Percentiles rank a stretch among this genome's conserved stretches.
Conservation (phyloP, 2,113 vertebrate genomes). For the Lathamus discolor region DNA sequence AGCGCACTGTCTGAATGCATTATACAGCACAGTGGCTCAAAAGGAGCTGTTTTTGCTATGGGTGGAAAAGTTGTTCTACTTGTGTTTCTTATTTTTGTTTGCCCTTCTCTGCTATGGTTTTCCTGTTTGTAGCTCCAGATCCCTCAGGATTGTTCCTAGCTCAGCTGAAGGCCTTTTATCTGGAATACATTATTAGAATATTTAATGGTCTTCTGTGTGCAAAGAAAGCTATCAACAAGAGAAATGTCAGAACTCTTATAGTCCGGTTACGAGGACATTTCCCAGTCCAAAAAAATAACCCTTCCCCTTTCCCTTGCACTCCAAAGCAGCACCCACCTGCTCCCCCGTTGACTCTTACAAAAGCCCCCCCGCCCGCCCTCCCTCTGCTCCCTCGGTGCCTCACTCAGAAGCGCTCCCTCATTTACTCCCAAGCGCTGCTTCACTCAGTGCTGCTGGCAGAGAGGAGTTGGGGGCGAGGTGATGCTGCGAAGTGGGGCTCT, state of each 20-base stretch:
- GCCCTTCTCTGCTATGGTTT: background rate
- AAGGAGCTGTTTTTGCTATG: background rate
- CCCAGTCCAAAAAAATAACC: background rate
- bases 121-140: background rate
- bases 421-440: background rate
- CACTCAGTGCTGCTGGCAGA: rapidly evolving
- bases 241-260: background rate
- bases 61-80: background rate
- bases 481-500: rapidly evolving
- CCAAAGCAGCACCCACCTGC: background rate
- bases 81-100: background rate
- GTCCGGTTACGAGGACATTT: background rate
- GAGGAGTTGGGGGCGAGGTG: rapidly evolving
- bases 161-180: background rate
- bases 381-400: background rate
- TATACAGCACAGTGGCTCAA: background rate
- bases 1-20: background rate
- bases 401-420: background rate
- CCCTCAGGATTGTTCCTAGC: background rate
- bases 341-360: background rate
- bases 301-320: background rate
- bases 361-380: background rate
- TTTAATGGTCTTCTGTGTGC: background rate
- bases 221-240: background rate
- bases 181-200: background rate